Evolutionary conservation across 2,797 vertebrate species (phyloP).

Genomic region (Pseudochirops cupreus): DNA sequence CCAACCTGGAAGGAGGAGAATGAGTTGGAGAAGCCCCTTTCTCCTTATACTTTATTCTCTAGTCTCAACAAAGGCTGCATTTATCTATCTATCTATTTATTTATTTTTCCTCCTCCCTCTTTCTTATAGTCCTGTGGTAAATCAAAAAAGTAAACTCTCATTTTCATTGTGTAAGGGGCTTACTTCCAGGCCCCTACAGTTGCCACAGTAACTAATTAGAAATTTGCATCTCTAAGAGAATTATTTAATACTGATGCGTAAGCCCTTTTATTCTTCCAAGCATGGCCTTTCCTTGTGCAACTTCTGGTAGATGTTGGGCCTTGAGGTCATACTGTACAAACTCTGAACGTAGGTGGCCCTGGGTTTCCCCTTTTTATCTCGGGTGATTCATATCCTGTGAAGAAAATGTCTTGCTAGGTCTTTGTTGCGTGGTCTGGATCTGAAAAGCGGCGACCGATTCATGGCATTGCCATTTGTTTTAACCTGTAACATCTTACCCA

Average conservation of each 20-base stretch:
- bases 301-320: constrained; percentile 88
- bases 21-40: constrained; percentile 85
- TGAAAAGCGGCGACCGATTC: constrained; percentile 87
- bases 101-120: constrained; percentile 80
- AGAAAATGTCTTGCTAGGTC: constrained; percentile 88
- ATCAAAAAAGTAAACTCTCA: constrained; percentile 91
- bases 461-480: constrained; percentile 89
- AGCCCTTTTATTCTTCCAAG: constrained; percentile 87
- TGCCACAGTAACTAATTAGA: constrained; percentile 91
- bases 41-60: constrained; percentile 86
- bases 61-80: constrained; percentile 88
- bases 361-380: constrained; percentile 84
- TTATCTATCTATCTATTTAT: constrained; percentile 79
- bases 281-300: constrained; percentile 89
- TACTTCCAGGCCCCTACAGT: constrained; percentile 88
- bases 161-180: constrained; percentile 87
- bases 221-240: constrained; percentile 90
- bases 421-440: constrained; percentile 85
- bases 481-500: constrained; percentile 86
- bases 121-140: constrained; percentile 85
- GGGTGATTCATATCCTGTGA: constrained; percentile 89
- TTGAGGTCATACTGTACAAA: constrained; percentile 90
- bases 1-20: constrained; percentile 78
- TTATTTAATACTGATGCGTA: constrained; percentile 91
- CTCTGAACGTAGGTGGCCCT: constrained; percentile 90